Evolutionary conservation across 2,888 invertebrate species (phyloP).

Genomic region (Mythimna lalbum): DNA sequence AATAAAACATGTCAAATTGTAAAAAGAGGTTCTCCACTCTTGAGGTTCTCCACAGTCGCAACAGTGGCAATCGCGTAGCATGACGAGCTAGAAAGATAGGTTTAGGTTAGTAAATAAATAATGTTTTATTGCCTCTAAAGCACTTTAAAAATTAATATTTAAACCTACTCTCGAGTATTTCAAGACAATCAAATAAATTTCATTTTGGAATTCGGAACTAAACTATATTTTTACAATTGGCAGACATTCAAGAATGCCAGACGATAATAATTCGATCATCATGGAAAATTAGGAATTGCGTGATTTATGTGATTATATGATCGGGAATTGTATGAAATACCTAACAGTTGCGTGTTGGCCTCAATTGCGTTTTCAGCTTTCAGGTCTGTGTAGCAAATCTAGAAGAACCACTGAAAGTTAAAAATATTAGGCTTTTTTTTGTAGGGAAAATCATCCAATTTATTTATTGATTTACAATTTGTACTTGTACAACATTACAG

Average conservation of each 20-base stretch:
- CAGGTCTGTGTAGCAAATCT: no score
- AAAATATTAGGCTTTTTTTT: no score
- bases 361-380: no score
- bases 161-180: not conserved
- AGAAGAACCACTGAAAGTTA: no score
- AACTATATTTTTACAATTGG: slow-evolving; percentile 38
- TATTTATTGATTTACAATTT: no score
- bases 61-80: no score
- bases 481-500: no score
- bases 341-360: not conserved
- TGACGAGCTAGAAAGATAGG: not conserved
- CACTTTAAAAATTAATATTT: not conserved
- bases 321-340: not conserved
- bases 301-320: slow-evolving; percentile 27
- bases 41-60: no score
- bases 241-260: slow-evolving; percentile 40
- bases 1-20: no score
- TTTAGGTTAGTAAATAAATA: not conserved
- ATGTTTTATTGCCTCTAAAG: not conserved
- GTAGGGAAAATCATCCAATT: no score
- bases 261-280: slow-evolving; percentile 24
- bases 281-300: slow-evolving; percentile 5
- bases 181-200: slow-evolving; percentile 7
- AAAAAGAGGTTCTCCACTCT: no score
- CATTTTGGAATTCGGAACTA: slow-evolving; percentile 12